phyloP scores from a whole-genome alignment of 2,888 invertebrate species.

The Caenorhabditis angaria region DNA sequence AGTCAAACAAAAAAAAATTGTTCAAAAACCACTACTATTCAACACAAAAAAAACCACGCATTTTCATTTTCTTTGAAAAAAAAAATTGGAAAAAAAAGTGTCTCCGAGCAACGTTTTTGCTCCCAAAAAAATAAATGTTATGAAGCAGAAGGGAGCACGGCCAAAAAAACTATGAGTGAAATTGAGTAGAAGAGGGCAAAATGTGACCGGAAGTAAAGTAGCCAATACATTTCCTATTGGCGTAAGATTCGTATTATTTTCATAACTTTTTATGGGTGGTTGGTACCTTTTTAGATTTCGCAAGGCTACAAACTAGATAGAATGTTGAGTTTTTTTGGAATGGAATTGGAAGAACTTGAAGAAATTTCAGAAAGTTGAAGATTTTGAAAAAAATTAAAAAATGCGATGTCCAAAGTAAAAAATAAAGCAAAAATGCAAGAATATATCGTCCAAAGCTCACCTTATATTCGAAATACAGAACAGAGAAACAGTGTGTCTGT shows the following conservation, averaged over 20 bases:
- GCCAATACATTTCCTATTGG: slow-evolving; percentile 30
- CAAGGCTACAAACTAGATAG: too few species aligned
- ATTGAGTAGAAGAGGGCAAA: neutral
- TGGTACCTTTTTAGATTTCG: too few species aligned
- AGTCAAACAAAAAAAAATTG: too few species aligned
- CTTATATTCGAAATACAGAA: neutral
- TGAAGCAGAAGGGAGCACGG: neutral
- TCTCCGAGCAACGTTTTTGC: slow-evolving; percentile 3
- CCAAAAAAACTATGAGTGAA: slow-evolving; percentile 4
- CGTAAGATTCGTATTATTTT: neutral
- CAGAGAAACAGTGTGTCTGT: neutral
- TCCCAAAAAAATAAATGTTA: neutral
- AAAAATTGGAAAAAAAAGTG: neutral
- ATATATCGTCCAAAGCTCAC: too few species aligned
- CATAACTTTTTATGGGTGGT: neutral
- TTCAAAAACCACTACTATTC: too few species aligned
- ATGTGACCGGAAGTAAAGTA: slow-evolving; percentile 46
- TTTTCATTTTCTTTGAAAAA: too few species aligned
- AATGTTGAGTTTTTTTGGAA: neutral
- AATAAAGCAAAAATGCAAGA: too few species aligned
- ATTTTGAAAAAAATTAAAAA: neutral
- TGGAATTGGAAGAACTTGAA: too few species aligned
- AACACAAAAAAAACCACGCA: neutral
- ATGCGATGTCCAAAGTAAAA: too few species aligned
- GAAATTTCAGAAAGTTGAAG: neutral